Evolutionary conservation across 2,797 vertebrate species (phyloP).

Genomic region (Paramormyrops hopkinsi): DNA sequence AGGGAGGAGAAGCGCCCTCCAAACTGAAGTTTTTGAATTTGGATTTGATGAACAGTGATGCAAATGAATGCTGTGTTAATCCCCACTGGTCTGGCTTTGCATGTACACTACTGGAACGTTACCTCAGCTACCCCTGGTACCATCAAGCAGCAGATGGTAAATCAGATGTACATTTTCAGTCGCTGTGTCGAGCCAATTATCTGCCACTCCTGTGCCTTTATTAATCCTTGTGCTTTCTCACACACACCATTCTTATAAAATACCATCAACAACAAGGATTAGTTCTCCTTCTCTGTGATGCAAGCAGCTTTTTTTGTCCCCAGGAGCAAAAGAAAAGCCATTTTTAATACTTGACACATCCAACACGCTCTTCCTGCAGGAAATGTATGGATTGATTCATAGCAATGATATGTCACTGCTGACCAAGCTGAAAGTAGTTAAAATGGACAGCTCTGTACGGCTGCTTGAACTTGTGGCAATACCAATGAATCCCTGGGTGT

Average conservation of each 20-base stretch:
- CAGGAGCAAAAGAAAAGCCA: neutral
- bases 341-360: neutral
- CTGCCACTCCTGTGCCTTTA: neutral
- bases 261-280: neutral
- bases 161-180: constrained; percentile 10
- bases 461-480: neutral
- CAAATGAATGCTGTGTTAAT: neutral
- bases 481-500: neutral
- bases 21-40: neutral
- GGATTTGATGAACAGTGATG: neutral
- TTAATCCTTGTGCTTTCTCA: neutral
- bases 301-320: neutral
- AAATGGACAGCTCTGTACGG: neutral
- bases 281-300: neutral
- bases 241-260: neutral
- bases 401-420: neutral
- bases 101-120: neutral
- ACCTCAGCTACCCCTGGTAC: neutral
- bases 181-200: neutral
- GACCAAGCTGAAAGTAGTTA: neutral
- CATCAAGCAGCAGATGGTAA: neutral
- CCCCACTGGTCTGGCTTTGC: neutral
- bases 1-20: neutral
- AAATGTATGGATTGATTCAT: neutral
- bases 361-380: neutral